A percentile compares a stretch with the other conserved stretches of the same genome.
Evolutionary conservation across 2,113 vertebrate genomes (phyloP).

Genomic region (Chaetodon auriga): DNA sequence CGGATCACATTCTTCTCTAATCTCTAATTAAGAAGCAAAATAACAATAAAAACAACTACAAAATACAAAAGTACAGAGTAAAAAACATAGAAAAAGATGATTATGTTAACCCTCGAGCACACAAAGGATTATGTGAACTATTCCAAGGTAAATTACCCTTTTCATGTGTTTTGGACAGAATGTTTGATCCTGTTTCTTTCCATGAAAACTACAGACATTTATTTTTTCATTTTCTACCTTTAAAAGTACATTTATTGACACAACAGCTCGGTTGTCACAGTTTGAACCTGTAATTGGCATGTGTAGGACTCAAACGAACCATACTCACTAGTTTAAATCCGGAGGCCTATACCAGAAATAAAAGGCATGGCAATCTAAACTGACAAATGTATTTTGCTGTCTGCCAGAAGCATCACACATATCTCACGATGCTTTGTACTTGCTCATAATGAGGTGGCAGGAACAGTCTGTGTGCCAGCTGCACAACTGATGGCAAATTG

Average conservation of each 20-base stretch:
- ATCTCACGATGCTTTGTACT: slow-evolving; percentile 13
- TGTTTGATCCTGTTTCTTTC: background rate
- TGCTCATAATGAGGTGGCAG: slow-evolving; percentile 33
- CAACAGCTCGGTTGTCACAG: background rate
- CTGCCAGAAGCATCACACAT: slow-evolving; percentile 29
- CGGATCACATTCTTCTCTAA: background rate
- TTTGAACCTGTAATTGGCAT: background rate
- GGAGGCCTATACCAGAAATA: background rate
- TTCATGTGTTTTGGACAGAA: background rate
- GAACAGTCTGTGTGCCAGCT: slow-evolving; percentile 39
- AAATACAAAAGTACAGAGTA: background rate
- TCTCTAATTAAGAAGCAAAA: background rate
- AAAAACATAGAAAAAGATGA: too few species aligned
- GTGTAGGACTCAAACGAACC: background rate
- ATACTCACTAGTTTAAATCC: background rate
- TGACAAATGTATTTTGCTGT: slow-evolving; percentile 20
- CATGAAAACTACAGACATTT: background rate
- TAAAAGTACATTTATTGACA: background rate
- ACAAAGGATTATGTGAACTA: background rate
- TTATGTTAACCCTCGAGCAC: background rate
- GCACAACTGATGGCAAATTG: slow-evolving; percentile 23
- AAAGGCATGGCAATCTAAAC: slow-evolving; percentile 3
- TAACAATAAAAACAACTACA: background rate
- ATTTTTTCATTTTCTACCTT: background rate
- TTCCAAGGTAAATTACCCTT: background rate